These are phyloP conservation scores for Pantala flavescens DNA, from an alignment of 1,140 invertebrate genomes.

Conservation along the genomic window DNA sequence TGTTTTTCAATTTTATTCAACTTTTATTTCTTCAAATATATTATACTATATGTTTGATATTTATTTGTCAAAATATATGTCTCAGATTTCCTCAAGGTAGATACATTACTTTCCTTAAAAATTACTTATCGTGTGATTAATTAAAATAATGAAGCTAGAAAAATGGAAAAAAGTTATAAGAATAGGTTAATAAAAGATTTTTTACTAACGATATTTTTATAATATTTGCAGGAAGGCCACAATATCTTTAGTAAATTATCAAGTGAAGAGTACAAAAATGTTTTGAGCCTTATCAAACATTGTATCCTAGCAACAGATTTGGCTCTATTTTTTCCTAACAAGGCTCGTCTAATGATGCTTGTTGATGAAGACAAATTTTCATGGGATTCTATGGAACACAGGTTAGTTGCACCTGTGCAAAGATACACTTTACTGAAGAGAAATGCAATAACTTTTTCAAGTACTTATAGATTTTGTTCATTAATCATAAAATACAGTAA, in stretches of 20 bases:
- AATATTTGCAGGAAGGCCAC: slow-evolving; percentile 50
- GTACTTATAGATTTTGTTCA: not conserved
- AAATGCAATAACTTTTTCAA: not conserved
- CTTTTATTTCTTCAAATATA: too few relatives aligned
- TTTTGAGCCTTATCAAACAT: slow-evolving; percentile 62
- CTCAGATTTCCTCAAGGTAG: too few relatives aligned
- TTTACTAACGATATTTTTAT: too few relatives aligned
- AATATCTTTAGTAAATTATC: slow-evolving; percentile 68
- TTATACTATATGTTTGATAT: too few relatives aligned
- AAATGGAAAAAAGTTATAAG: too few relatives aligned
- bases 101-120: too few relatives aligned
- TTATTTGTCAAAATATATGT: too few relatives aligned
- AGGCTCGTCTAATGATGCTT: slow-evolving; percentile 49
- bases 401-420: slow-evolving; percentile 30
- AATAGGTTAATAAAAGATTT: too few relatives aligned
- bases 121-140: too few relatives aligned
- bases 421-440: not conserved
- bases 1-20: too few relatives aligned
- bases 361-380: slow-evolving; percentile 45
- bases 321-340: slow-evolving; percentile 68
- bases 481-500: not conserved
- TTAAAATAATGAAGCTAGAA: too few relatives aligned
- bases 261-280: slow-evolving; percentile 64
- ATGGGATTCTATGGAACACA: slow-evolving; percentile 52
- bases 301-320: slow-evolving; percentile 77